Evolutionary conservation across 2,113 vertebrate species (phyloP), one percentile per base, ranked within the genome.

Genomic region (Gobiocypris rarus): DNA sequence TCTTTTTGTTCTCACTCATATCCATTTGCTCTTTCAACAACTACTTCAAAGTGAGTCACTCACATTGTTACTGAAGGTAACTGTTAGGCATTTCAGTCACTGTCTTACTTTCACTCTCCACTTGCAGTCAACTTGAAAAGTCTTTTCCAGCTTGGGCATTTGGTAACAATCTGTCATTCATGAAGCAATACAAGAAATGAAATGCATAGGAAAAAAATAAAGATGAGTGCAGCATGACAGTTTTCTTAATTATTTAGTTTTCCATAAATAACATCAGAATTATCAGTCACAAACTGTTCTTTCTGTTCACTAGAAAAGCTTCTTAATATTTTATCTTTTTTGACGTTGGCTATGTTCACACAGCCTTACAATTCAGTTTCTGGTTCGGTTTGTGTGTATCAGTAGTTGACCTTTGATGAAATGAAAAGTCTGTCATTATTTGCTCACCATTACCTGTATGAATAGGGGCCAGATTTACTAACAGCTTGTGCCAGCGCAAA

Each of bases 81-180:
- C 92, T 93, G 91, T 90, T 91, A 92, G 92, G 93, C 93, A 93
- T 95, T 94, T 94, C 92, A 94, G 93, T 93, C 92, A 92, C 91
- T 91, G 91, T 93, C 92, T 92, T 88, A 91, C 92, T 93, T 93
- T 90, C 91, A 91, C 91, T 91, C 91, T 92, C 89, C 85, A 91
- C 93, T 82, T 93, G 89, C 89, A 86, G 87, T 90, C 81, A 84
- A 92, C 91, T 93, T 94, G 89, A 93, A 94, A 84, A 93, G 92
- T 89, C 88, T 80, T 90, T 83, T 88, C 80, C 88, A 91, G 92
- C 91, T 90, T 92, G 92, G 92, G 90, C 91, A 93, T 94, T 93
- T 94, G 91, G 87, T 90, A 89, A 89, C 90, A 89, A 90, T 89
- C 92, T 92, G 91, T 92, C 93, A 93, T 90, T 92, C 90, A 92